Conservation (phyloP, 2,888 invertebrate species). For the Lasioglossum morio region DNA sequence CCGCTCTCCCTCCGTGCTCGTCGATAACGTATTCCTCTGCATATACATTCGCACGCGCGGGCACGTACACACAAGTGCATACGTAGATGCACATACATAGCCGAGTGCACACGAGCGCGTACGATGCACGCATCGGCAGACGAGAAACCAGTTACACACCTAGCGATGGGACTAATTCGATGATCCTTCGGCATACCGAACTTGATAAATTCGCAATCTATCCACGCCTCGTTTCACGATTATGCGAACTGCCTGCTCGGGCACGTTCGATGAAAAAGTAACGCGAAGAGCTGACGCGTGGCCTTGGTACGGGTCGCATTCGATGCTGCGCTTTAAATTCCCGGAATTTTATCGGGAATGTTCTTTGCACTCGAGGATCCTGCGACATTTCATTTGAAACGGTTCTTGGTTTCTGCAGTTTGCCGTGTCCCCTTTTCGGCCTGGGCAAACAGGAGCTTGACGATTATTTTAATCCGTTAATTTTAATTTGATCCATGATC, state of each 20-base stretch:
- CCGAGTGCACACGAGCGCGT: not conserved
- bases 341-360: not conserved
- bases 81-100: not conserved
- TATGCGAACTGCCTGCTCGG: not conserved
- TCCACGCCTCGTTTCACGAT: conserved; percentile 8
- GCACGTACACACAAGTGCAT: not conserved
- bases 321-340: not conserved
- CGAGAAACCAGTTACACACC: conserved; percentile 46
- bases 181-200: conserved; percentile 8
- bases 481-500: no score
- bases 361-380: not conserved
- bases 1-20: conserved; percentile 54
- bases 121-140: conserved; percentile 47
- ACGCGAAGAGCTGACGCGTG: not conserved
- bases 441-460: not conserved
- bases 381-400: not conserved
- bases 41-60: conserved; percentile 13
- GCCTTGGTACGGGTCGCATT: not conserved
- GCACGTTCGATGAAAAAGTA: not conserved
- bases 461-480: not conserved
- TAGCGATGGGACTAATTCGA: conserved; percentile 29
- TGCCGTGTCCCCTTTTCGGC: not conserved
- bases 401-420: not conserved
- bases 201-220: conserved; percentile 5
- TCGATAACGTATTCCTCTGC: conserved; percentile 76